These are phyloP conservation scores for Melospiza melodia DNA, from an alignment of 2,113 vertebrate species.

Conservation along the genomic window DNA sequence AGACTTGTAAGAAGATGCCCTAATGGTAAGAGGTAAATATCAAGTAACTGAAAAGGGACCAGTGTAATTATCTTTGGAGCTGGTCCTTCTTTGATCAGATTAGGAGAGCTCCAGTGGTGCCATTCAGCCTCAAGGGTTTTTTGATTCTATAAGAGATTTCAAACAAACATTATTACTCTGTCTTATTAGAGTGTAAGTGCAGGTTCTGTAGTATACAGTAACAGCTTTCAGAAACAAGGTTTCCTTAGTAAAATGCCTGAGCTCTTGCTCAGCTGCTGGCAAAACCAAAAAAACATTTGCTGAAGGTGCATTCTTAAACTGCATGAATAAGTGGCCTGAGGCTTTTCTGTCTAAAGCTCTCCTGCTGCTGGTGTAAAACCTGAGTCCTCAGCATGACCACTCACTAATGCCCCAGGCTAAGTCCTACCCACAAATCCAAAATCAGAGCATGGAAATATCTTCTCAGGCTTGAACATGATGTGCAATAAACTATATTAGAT, in stretches of 20 bases:
- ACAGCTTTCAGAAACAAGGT: background rate
- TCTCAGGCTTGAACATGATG: background rate
- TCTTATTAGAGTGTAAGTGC: background rate
- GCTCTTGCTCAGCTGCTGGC: background rate
- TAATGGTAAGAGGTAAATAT: background rate
- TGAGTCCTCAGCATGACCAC: background rate
- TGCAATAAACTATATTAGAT: background rate
- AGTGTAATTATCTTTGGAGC: background rate
- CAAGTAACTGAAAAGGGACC: background rate
- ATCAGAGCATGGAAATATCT: background rate
- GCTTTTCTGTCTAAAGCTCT: background rate
- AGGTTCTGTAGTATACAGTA: background rate
- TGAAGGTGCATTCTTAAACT: background rate
- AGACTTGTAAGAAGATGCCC: background rate
- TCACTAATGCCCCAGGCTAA: background rate
- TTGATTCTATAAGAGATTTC: background rate
- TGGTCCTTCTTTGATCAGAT: background rate
- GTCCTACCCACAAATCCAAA: background rate
- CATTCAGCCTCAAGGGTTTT: background rate
- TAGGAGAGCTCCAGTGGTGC: background rate
- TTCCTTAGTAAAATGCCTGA: background rate
- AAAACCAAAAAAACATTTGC: background rate
- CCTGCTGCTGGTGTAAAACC: background rate
- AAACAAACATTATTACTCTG: rapidly evolving
- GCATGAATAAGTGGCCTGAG: background rate